Percentiles rank a stretch among this genome's conserved stretches.
phyloP scores from a whole-genome alignment of 2,888 invertebrate species.

The Lasiommata megera region DNA sequence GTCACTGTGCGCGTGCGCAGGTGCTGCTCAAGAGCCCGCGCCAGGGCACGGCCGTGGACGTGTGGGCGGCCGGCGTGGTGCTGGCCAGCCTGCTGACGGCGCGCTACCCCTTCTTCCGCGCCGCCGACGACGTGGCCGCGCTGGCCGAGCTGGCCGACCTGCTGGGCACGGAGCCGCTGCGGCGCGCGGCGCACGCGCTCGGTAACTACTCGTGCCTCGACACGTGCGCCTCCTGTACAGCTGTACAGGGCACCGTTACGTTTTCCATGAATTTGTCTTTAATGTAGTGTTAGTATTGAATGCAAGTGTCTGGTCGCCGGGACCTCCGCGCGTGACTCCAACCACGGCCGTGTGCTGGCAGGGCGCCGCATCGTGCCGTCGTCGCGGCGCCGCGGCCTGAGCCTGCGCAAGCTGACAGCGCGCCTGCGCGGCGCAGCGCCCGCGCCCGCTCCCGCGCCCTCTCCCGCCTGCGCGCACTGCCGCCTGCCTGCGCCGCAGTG shows the following conservation, averaged over 20 bases:
- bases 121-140: slow-evolving; percentile 86
- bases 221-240: no score
- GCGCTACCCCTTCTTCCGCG: slow-evolving; percentile 92
- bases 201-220: slow-evolving; percentile 58
- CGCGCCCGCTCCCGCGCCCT: slow-evolving; percentile 24
- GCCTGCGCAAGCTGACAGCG: slow-evolving; percentile 55
- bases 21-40: slow-evolving; percentile 84
- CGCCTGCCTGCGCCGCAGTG: slow-evolving; percentile 39
- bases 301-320: slow-evolving; percentile 40
- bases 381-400: slow-evolving; percentile 49
- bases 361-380: slow-evolving; percentile 55
- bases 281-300: no score
- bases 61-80: slow-evolving; percentile 95
- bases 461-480: slow-evolving; percentile 27
- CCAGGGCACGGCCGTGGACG: slow-evolving; percentile 92
- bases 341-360: slow-evolving; percentile 20
- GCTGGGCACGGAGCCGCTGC: slow-evolving; percentile 87
- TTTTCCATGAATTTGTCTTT: no score
- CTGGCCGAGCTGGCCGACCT: slow-evolving; percentile 91
- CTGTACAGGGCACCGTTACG: no score
- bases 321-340: slow-evolving; percentile 69
- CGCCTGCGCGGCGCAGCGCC: slow-evolving; percentile 43
- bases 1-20: no score
- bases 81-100: slow-evolving; percentile 85
- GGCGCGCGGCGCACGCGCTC: slow-evolving; percentile 84